phyloP scores from a whole-genome alignment of 2,888 invertebrate genomes.

The Cotesia congregata region DNA sequence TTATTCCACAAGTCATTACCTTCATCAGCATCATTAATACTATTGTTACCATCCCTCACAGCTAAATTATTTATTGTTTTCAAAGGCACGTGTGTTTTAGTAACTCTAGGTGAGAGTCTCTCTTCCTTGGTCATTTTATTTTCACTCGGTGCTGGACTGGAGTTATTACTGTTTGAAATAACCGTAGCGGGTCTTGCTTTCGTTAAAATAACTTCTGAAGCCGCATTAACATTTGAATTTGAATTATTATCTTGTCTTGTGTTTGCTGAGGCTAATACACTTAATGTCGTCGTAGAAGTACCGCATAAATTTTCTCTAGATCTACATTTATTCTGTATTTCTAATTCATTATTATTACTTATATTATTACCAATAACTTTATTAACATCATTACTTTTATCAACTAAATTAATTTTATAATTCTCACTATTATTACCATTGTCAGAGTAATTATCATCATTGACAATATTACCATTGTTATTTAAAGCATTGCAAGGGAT shows the following conservation, averaged over 20 bases:
- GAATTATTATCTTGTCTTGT: conserved; percentile 62
- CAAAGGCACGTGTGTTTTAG: conserved; percentile 63
- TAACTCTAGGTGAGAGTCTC: conserved; percentile 68
- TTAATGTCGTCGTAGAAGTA: conserved; percentile 62
- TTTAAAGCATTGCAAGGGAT: conserved; percentile 58
- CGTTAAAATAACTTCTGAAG: conserved; percentile 75
- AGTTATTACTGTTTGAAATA: conserved; percentile 76
- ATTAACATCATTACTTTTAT: conserved; percentile 50
- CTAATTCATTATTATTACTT: conserved; percentile 66
- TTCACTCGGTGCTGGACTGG: conserved; percentile 73
- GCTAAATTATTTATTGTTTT: conserved; percentile 58
- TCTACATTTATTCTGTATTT: conserved; percentile 67
- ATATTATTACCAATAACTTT: conserved; percentile 54
- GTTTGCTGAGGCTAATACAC: conserved; percentile 59
- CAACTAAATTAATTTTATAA: conserved; percentile 19
- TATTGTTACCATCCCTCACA: conserved; percentile 56
- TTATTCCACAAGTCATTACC: conserved; percentile 60
- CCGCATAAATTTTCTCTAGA: conserved; percentile 70
- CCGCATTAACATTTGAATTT: conserved; percentile 52
- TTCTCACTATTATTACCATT: conserved; percentile 33
- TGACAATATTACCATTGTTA: conserved; percentile 26
- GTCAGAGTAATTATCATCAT: conserved; percentile 19
- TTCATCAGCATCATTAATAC: conserved; percentile 57
- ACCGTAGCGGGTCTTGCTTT: conserved; percentile 79
- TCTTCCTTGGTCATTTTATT: conserved; percentile 75